Evolutionary conservation across 2,113 vertebrate genomes (phyloP).

Genomic region (Pampusana beccarii): DNA sequence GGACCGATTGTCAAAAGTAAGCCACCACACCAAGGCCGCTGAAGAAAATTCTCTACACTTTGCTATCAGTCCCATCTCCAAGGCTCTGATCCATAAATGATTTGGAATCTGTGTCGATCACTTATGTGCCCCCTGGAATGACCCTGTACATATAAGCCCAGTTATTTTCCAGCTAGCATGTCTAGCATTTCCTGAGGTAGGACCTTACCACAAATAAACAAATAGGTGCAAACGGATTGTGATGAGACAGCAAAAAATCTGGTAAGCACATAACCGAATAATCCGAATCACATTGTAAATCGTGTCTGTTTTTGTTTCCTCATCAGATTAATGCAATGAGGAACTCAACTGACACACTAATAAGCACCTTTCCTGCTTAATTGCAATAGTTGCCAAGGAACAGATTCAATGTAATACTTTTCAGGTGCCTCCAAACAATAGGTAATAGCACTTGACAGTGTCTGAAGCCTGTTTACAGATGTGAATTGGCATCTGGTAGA

Average conservation of each 20-base stretch:
- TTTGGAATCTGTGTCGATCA: neutral
- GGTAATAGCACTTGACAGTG: neutral
- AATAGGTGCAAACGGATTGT: neutral
- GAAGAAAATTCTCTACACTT: neutral
- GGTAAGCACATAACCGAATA: neutral
- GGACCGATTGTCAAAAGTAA: neutral
- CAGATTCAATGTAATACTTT: neutral
- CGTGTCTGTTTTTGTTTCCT: neutral
- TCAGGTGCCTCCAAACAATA: slow-evolving; percentile 35
- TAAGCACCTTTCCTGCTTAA: slow-evolving; percentile 24
- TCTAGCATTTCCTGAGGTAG: neutral
- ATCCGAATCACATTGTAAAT: neutral
- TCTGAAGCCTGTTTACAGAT: neutral
- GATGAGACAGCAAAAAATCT: neutral
- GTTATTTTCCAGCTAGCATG: neutral
- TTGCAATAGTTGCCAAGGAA: slow-evolving; percentile 39
- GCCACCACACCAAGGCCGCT: neutral
- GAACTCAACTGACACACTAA: neutral
- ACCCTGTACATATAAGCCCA: neutral
- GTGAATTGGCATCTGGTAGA: neutral
- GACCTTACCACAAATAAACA: neutral
- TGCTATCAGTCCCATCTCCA: neutral
- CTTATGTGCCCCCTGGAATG: neutral
- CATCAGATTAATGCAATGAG: neutral
- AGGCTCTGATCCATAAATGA: slow-evolving; percentile 4